phyloP scores from a whole-genome alignment of 2,888 invertebrate genomes.

The Polyommatus icarus region DNA sequence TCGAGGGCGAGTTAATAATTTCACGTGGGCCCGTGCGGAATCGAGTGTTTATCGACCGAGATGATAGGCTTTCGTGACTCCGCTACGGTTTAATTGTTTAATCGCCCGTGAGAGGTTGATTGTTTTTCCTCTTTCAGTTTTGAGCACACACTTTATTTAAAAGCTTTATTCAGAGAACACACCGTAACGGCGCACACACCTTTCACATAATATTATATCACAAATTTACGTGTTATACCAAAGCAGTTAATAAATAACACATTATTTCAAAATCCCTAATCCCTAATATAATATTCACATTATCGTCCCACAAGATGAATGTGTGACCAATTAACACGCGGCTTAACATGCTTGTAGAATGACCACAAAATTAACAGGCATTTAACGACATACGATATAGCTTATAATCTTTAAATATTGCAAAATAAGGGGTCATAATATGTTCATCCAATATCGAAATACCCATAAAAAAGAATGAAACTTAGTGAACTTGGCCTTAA shows the following conservation, averaged over 20 bases:
- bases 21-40: background rate
- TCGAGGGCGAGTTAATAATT: slow-evolving; percentile 16
- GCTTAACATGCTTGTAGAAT: background rate
- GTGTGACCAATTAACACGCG: background rate
- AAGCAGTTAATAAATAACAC: background rate
- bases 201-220: background rate
- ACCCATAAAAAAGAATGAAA: slow-evolving; percentile 29
- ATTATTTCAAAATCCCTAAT: background rate
- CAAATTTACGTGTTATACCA: background rate
- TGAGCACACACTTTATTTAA: background rate
- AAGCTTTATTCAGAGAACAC: background rate
- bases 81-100: slow-evolving; percentile 15
- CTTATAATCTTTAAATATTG: slow-evolving; percentile 9
- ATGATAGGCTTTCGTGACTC: background rate
- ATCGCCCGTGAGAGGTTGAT: background rate
- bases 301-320: background rate
- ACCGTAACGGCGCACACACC: background rate
- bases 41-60: slow-evolving; percentile 10
- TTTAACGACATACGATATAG: background rate
- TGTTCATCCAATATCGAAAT: slow-evolving; percentile 5
- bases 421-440: slow-evolving; percentile 16
- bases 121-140: background rate
- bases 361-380: background rate
- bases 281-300: background rate
- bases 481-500: slow-evolving; percentile 25